Base-by-base conservation (phyloP, 2,888 invertebrate genomes). In the Stenodema calcarata region DNA sequence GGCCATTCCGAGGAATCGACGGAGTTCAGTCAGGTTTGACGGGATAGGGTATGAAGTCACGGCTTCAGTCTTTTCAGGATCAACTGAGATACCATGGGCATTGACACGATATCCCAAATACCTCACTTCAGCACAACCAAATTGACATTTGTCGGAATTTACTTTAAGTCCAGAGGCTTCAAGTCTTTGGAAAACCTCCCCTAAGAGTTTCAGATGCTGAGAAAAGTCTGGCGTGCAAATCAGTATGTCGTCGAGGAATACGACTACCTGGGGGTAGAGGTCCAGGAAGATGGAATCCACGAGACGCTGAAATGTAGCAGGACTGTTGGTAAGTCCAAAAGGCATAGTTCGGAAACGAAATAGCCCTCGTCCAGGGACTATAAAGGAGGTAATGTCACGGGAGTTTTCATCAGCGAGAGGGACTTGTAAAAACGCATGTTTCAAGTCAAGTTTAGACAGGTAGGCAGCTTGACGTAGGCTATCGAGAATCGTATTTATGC, bases 361-460 rank as follows among this genome's bases (percentile, higher is more conserved):
- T n/a, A n/a, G n/a, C n/a, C n/a, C n/a, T n/a, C n/a, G n/a, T n/a
- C n/a, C n/a, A n/a, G n/a, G n/a, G 0, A 90, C 88, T 12, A 88
- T 87, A 88, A 90, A 91, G 3, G 90, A 90, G 23, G 90, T 90
- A 84, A 90, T 90, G 70, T 89, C 89, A 7, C 81, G n/a, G 30
- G 89, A 89, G 11, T 75, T 50, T 30, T 85, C n/a, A n/a, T n/a
- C n/a, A n/a, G n/a, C n/a, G n/a, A n/a, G n/a, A n/a, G n/a, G n/a
- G n/a, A n/a, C n/a, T n/a, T n/a, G n/a, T n/a, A n/a, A n/a, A n/a
- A n/a, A n/a, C n/a, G n/a, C n/a, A n/a, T n/a, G n/a, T n/a, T 69
- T 42, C 80, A 79, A 0, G 84, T 54, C 35, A 87, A 27, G 9
- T 78, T 62, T 18, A 84, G 78, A n/a, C 78, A 78, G 16, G 82